Evolutionary conservation across 2,888 invertebrate genomes (phyloP), one percentile per base, ranked within the genome.

Genomic region (Sialis lutaria): DNA sequence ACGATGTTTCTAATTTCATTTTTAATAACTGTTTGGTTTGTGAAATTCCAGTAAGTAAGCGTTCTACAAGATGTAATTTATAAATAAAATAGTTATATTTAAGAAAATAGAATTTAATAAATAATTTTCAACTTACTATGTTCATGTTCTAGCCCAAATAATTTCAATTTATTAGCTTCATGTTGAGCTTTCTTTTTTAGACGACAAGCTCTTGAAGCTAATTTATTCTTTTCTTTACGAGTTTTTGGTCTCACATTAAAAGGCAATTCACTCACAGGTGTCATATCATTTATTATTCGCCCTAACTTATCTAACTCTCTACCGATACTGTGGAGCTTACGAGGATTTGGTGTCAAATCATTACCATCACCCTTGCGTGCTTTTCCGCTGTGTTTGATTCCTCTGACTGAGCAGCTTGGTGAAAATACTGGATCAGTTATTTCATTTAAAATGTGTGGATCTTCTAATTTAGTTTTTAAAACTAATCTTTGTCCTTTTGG

Each of bases 151-250:
- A 97, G 72, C 35, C 96, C 96, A 61, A 79, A 87, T 3, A 96
- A 69, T 69, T 96, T 96, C 48, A 97, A 79, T 68, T 97, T 97
- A 63, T 96, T 96, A 2, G 97, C 96, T 67, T 97, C 97, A 64
- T 97, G 96, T 62, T 96, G 96, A 5, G 97, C 97, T 68, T 96
- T 97, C 67, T 97, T 97, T 75, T 97, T 97, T 58, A 97, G 72
- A 34, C 96, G 78, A 63, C 96, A 97, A 33, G 95, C 96, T 51
- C 96, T 79, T 0, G 96, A 96, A 7, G 97, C 96, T 47, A 96
- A 70, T 67, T 96, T 96, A 64, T 97, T 97, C 64, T 97, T 96
- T 65, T 97, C 96, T 65, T 95, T 95, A 47, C 95, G 76, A n/a
- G 91, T 89, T 62, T 88, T 90, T 8, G 90, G 87, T 54, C 91